These are phyloP conservation scores for Oceanites oceanicus DNA, from an alignment of 2,113 vertebrate genomes.

Conservation along the genomic window DNA sequence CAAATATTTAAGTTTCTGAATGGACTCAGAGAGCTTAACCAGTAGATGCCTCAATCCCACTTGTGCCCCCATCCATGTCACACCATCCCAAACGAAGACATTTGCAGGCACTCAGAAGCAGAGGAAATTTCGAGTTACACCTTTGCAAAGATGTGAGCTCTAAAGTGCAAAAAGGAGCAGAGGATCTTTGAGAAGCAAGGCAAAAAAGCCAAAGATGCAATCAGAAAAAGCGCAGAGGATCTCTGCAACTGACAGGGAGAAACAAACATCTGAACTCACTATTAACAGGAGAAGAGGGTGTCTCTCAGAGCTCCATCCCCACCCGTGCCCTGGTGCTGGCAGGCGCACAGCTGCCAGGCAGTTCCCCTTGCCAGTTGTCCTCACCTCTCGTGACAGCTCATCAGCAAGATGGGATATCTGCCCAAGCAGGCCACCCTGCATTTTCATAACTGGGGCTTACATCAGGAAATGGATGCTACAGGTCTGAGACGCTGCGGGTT, in stretches of 20 bases:
- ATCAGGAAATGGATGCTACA: not conserved
- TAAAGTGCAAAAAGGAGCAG: not conserved
- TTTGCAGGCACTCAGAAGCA: not conserved
- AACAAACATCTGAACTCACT: not conserved
- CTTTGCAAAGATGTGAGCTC: not conserved
- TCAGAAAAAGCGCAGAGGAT: not conserved
- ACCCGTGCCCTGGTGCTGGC: not conserved
- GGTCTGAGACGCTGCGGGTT: not conserved
- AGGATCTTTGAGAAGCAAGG: not conserved
- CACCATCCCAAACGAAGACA: not conserved
- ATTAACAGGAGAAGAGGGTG: not conserved
- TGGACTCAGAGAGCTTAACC: not conserved
- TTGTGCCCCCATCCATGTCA: not conserved
- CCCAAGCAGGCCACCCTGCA: not conserved
- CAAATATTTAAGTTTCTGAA: slow-evolving; percentile 61
- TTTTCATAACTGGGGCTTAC: not conserved
- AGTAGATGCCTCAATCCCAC: not conserved
- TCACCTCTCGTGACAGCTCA: not conserved
- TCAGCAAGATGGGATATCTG: not conserved
- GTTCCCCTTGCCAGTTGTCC: not conserved
- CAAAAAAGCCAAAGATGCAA: not conserved
- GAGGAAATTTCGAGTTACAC: not conserved
- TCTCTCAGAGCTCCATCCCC: not conserved
- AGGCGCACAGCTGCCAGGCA: not conserved
- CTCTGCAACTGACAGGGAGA: not conserved